Evolutionary conservation across 2,113 vertebrate genomes (phyloP).

Genomic region (Microtus ochrogaster): DNA sequence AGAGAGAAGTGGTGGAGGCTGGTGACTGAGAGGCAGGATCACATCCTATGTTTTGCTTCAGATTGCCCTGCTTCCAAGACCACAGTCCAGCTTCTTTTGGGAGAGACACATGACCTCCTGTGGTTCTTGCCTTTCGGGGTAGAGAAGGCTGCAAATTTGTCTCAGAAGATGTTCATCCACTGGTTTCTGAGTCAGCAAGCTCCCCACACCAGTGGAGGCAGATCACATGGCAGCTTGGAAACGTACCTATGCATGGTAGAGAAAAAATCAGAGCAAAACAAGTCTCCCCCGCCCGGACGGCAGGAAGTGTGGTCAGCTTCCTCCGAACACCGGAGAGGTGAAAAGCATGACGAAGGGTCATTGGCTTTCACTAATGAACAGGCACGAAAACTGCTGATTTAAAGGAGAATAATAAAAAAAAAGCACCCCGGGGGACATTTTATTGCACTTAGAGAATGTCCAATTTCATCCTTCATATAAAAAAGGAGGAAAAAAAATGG

Average conservation of each 20-base stretch:
- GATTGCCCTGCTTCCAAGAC: slow-evolving; percentile 47
- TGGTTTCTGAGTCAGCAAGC: slow-evolving; percentile 81
- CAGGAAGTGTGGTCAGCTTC: slow-evolving; percentile 81
- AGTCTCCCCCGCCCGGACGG: slow-evolving; percentile 57
- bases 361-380: slow-evolving; percentile 84
- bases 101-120: slow-evolving; percentile 64
- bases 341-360: slow-evolving; percentile 83
- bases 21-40: background rate
- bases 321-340: slow-evolving; percentile 71
- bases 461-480: slow-evolving; percentile 81
- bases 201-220: slow-evolving; percentile 77
- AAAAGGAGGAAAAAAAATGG: slow-evolving; percentile 72
- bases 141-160: slow-evolving; percentile 78
- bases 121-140: slow-evolving; percentile 73
- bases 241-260: slow-evolving; percentile 80
- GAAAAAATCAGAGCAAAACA: slow-evolving; percentile 59
- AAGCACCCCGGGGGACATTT: slow-evolving; percentile 82
- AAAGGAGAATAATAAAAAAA: slow-evolving; percentile 80
- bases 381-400: slow-evolving; percentile 85
- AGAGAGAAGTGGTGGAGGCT: background rate
- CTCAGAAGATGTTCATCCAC: slow-evolving; percentile 81
- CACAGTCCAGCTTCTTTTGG: slow-evolving; percentile 4
- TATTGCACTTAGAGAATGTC: slow-evolving; percentile 83
- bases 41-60: slow-evolving; percentile 1
- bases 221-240: slow-evolving; percentile 77